Base-by-base conservation (phyloP, 2,113 vertebrate species). In the Marmota monax region DNA sequence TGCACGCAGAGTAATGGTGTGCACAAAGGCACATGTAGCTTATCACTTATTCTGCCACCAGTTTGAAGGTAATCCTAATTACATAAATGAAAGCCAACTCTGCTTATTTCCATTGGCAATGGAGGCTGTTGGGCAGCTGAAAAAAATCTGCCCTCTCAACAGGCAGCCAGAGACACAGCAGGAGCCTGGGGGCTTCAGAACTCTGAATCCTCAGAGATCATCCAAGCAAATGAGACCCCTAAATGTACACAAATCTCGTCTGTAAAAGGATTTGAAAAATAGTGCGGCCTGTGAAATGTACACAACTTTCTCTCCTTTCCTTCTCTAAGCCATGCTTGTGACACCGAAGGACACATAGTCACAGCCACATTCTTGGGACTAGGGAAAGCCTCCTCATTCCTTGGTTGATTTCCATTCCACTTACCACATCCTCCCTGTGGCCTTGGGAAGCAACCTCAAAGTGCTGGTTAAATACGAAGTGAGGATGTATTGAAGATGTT, bases 41-140 rank as follows among this genome's bases (percentile, higher is more conserved):
- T 96, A 74, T 14, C 92, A 92, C 94, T 96, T 88, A 94, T 96
- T 96, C 96, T 93, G 88, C 90, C 97, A 95, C 96, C 97, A 94
- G 48, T 95, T 94, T n/a, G 77, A 89, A 89, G 88, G 37, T 94
- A 94, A 93, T 85, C 74, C 85, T 82, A 94, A 94, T 91, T 92
- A 96, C 32, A 74, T 78, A 91, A 95, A 83, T 70, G 53, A 93
- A 45, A 90, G 77, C 80, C 82, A 91, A 67, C 69, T 92, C 74
- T 92, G 67, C 80, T 95, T 92, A 94, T 90, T 97, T 97, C 91
- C 88, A 91, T 39, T 94, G 93, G 90, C 83, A 90, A 23, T 88
- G 32, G 61, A 72, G 82, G 85, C 29, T 73, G 13, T 34, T 73
- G 69, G 91, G 45, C 73, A 45, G 70, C 8, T 45, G 45, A 45